Evolutionary conservation across 2,797 vertebrate genomes (phyloP), one percentile per base, ranked within the genome.

Genomic region (Hapalemur alaotrensis): DNA sequence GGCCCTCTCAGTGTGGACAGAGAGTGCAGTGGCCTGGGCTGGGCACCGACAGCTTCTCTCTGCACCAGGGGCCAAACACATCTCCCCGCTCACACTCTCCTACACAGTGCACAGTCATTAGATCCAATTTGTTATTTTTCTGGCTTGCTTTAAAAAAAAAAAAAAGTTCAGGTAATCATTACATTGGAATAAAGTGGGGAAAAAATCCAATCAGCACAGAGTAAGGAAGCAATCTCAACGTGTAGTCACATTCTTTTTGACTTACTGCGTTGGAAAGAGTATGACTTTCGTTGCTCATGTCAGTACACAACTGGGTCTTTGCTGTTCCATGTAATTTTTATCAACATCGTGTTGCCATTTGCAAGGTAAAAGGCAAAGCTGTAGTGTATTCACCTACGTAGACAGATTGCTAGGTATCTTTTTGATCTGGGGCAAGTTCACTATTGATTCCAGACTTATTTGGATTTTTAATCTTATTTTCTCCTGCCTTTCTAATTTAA

Each of bases 1-100:
- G 97, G 98, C 98, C 98, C 97, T 97, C 75, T 69, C 94, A 95
- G 97, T 97, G 97, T 96, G 98, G 98, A 98, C 97, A 98, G 98
- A 96, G 96, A 67, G 95, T 95, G 97, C 98, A 97, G 98, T 85
- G 95, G 79, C 85, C 95, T 86, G 73, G 97, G 96, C 98, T 96
- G 95, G 98, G 96, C 96, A 94, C 96, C 97, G 98, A 97, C 87
- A 93, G 89, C 97, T 98, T 98, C 97, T 95, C 98, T 98, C 98
- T 98, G 96, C 97, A 98, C 98, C 97, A 93, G 81, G 95, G 96
- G 95, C 97, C 98, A 95, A 97, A 90, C 91, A 97, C 97, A 89
- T 92, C 72, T n/a, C 97, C 97, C 91, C 91, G 95, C 87, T 95
- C 79, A 32, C 90, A 78, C 88, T 93, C 95, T 93, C 70, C 94